phyloP scores from a whole-genome alignment of 2,888 invertebrate species.

The Thereva nobilitata region DNA sequence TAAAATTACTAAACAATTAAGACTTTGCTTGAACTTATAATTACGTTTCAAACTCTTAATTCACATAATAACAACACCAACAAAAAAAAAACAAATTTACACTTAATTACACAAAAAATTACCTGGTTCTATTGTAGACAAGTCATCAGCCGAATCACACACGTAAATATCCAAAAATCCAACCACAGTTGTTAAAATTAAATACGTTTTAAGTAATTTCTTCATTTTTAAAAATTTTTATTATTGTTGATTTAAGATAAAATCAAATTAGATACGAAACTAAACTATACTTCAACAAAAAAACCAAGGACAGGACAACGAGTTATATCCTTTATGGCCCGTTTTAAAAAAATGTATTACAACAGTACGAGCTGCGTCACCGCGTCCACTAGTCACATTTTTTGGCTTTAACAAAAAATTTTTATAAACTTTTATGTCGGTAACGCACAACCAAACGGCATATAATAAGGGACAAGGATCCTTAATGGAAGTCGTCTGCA shows the following conservation, averaged over 20 bases:
- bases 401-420: too few species aligned
- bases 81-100: slow-evolving; percentile 7
- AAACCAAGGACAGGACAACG: too few species aligned
- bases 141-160: slow-evolving; percentile 40
- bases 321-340: too few species aligned
- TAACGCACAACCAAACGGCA: too few species aligned
- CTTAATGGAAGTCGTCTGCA: too few species aligned
- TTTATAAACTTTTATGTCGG: too few species aligned
- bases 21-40: slow-evolving; percentile 15
- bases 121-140: slow-evolving; percentile 46
- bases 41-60: slow-evolving; percentile 27
- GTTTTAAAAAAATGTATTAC: too few species aligned
- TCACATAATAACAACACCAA: neutral
- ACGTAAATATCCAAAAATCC: slow-evolving; percentile 43
- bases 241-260: neutral
- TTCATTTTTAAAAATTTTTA: slow-evolving; percentile 29
- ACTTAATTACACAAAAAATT: slow-evolving; percentile 13
- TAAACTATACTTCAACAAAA: too few species aligned
- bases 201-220: slow-evolving; percentile 36
- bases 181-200: slow-evolving; percentile 39
- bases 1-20: neutral
- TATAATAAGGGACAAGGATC: too few species aligned
- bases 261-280: neutral
- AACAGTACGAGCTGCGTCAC: too few species aligned
- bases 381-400: too few species aligned